Percentiles rank a stretch among this genome's conserved stretches.
phyloP scores from a whole-genome alignment of 2,797 vertebrate species.

The Diplodus sargus region DNA sequence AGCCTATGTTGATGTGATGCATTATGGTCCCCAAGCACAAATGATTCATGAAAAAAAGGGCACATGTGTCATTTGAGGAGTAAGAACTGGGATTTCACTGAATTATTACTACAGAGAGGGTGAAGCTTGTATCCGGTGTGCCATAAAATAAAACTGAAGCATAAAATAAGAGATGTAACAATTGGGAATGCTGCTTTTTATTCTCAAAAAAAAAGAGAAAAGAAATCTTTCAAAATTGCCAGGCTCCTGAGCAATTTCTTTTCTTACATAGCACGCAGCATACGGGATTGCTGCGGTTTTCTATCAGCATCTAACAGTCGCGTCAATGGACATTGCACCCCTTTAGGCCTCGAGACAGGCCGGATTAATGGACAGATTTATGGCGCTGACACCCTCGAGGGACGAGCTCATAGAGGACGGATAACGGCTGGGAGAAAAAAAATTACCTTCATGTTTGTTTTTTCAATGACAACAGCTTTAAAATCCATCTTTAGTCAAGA shows the following conservation, averaged over 20 bases:
- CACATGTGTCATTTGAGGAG: slow-evolving; percentile 68
- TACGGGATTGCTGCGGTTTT: slow-evolving; percentile 47
- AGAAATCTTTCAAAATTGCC: slow-evolving; percentile 33
- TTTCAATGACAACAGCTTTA: slow-evolving; percentile 14
- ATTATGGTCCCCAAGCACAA: slow-evolving; percentile 77
- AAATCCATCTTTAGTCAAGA: slow-evolving; percentile 18
- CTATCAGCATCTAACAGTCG: slow-evolving; percentile 72
- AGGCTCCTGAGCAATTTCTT: slow-evolving; percentile 19
- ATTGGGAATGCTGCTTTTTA: slow-evolving; percentile 25
- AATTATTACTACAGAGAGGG: slow-evolving; percentile 72
- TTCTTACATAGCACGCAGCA: slow-evolving; percentile 18
- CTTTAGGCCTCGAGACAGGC: slow-evolving; percentile 64
- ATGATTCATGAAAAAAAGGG: slow-evolving; percentile 79
- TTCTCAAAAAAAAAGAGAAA: background rate
- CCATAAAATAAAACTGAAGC: slow-evolving; percentile 39
- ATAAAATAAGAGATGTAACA: slow-evolving; percentile 15
- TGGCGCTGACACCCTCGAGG: slow-evolving; percentile 59
- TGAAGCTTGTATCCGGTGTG: slow-evolving; percentile 32
- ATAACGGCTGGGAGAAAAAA: slow-evolving; percentile 18
- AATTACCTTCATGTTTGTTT: slow-evolving; percentile 22
- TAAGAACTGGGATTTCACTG: slow-evolving; percentile 73
- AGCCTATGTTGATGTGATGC: slow-evolving; percentile 73
- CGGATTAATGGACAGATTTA: slow-evolving; percentile 75
- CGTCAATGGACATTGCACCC: slow-evolving; percentile 61
- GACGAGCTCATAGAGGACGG: slow-evolving; percentile 53